phyloP scores from a whole-genome alignment of 2,888 invertebrate genomes.

The Melipona bicolor region DNA sequence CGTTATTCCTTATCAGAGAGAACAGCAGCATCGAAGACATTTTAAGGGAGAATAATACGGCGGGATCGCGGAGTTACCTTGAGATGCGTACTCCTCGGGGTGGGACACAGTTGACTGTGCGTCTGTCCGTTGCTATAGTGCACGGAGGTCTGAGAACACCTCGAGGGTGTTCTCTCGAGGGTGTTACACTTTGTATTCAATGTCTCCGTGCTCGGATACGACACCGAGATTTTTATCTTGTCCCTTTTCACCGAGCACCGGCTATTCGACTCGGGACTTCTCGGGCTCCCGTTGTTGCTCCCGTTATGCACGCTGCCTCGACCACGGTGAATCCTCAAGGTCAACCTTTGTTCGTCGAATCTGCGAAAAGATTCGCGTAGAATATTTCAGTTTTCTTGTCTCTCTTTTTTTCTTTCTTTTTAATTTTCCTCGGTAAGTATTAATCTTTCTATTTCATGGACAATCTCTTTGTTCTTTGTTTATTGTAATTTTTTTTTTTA shows the following conservation, averaged over 20 bases:
- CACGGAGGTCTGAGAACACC: constrained; percentile 80
- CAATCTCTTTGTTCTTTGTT: too few species aligned
- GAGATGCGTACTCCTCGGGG: constrained; percentile 78
- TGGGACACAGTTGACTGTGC: constrained; percentile 80
- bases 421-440: background rate
- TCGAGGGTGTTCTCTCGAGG: constrained; percentile 81
- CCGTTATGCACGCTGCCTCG: constrained; percentile 87
- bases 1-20: too few species aligned
- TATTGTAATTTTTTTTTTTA: too few species aligned
- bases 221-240: constrained; percentile 94
- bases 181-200: constrained; percentile 82
- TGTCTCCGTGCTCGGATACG: constrained; percentile 91
- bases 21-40: too few species aligned
- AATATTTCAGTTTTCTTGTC: too few species aligned
- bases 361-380: constrained; percentile 85
- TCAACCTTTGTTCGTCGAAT: constrained; percentile 95
- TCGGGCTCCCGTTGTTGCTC: constrained; percentile 80
- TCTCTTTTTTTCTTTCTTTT: background rate
- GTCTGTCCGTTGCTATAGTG: constrained; percentile 82
- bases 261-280: constrained; percentile 76
- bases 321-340: constrained; percentile 95
- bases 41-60: background rate
- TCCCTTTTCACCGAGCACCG: constrained; percentile 87
- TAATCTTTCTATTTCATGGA: too few species aligned
- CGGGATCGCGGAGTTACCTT: constrained; percentile 72